Base-by-base conservation (phyloP, 2,888 invertebrate genomes). In the Ophion ellenae region DNA sequence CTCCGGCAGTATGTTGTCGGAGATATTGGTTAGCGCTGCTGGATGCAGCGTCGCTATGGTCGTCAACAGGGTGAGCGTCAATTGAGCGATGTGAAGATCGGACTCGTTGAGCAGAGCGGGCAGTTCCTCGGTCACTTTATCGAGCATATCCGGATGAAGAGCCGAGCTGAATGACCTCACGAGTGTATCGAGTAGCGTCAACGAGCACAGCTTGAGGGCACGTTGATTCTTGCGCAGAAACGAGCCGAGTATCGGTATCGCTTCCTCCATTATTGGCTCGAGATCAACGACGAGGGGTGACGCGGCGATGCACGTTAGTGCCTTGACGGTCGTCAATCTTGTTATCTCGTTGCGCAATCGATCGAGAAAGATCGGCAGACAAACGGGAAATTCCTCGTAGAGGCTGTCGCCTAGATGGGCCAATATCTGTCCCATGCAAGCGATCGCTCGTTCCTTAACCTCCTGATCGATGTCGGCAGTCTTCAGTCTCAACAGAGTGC, bases 401-500 rank as follows among this genome's bases (percentile, higher is more conserved):
- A 99, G 94, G 89, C 96, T 96, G 94, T 99, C 98, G 0, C 99
- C 99, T 89, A 99, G 96, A 94, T 98, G 98, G 85, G 98, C 97
- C 73, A 99, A 96, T 74, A 99, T 97, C 94, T 99, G 98, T 17
- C 99, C 99, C 97, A 98, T 98, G 91, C 99, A 98, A 0, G 98
- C 97, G 87, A 99, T 99, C 11, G 99, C 99, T 36, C 99, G 96
- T 93, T 99, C 99, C 94, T 99, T 99, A 0, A 99, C 99, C 95
- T 99, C 99, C 94, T 99, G 99, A 95, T 99, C 99, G 92, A 99
- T 99, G 93, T 99, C 99, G 0, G 99, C 97, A 53, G 99, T 98
- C 91, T 97, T 97, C 61, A 99, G 95, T 83, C 99, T 96, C 84
- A 97, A 96, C 89, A 99, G 94, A 0, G 98, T 98, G 91, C 98